A percentile compares a stretch with the other conserved stretches of the same genome.
Conservation (phyloP, 2,113 vertebrate genomes). For the Bos taurus region ARS-UCD2.0 NC_037336.1:81391001-81391500, state of each 20-base stretch:
- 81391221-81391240: conserved; percentile 37
- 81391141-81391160: background rate
- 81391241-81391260: conserved; percentile 52
- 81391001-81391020: background rate
- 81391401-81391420: background rate
- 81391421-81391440: background rate
- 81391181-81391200: background rate
- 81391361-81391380: background rate
- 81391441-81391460: background rate
- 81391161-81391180: conserved; percentile 29
- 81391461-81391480: background rate
- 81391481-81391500: background rate
- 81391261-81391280: conserved; percentile 36
- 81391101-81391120: conserved; percentile 7
- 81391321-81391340: background rate
- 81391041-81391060: background rate
- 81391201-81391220: conserved; percentile 46
- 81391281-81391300: background rate
- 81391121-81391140: background rate
- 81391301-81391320: background rate
- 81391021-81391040: background rate
- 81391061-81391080: background rate
- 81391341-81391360: background rate
- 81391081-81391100: background rate
- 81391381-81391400: background rate